Percentiles rank a stretch among this genome's conserved stretches.
Evolutionary conservation across 2,797 vertebrate genomes (phyloP).

Genomic region (Gila robusta): DNA sequence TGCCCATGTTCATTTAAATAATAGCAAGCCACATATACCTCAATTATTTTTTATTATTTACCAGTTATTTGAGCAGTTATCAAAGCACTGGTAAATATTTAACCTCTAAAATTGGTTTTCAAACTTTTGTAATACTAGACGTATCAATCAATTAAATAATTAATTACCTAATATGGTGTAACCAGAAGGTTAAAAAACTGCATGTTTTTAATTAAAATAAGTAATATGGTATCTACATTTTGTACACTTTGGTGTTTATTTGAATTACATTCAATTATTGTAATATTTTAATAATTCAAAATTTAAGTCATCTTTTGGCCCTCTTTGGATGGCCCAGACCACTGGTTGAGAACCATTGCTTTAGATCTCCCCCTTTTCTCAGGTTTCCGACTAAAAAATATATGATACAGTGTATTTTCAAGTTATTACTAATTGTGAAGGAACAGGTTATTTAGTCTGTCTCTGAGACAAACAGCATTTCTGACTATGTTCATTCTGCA

Average conservation of each 20-base stretch:
- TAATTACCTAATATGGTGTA: neutral
- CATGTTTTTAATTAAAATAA: neutral
- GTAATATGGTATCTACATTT: neutral
- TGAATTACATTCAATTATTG: neutral
- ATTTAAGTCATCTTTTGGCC: neutral
- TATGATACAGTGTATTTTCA: neutral
- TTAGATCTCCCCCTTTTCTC: neutral
- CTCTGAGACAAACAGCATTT: neutral
- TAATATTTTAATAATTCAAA: neutral
- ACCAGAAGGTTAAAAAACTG: neutral
- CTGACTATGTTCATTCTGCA: neutral
- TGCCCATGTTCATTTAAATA: neutral
- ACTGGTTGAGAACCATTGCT: neutral
- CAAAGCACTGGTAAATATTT: too few relatives aligned
- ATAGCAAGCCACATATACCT: neutral
- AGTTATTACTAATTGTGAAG: neutral
- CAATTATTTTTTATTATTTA: neutral
- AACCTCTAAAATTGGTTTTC: too few relatives aligned
- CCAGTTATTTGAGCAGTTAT: neutral
- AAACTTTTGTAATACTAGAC: too few relatives aligned
- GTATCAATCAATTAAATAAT: too few relatives aligned
- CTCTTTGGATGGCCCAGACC: neutral
- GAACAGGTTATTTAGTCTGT: neutral
- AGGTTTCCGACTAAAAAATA: neutral
- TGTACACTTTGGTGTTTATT: neutral